Percentiles rank a stretch among this genome's conserved stretches.
Conservation (phyloP, 37 sponge, comb jelly and placozoan species). For the Ephydatia muelleri region DNA sequence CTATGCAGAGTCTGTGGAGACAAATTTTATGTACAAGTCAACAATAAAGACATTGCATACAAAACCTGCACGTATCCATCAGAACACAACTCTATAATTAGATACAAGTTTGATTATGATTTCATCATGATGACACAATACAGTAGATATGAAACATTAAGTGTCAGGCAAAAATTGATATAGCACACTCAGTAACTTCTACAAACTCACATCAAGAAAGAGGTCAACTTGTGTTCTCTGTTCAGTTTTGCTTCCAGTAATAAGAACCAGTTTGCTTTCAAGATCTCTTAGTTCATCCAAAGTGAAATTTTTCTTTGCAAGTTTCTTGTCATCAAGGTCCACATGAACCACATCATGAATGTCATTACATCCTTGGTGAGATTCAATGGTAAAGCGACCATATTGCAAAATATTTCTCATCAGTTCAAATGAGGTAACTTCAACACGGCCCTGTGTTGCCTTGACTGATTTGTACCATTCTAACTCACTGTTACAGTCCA, state of each 20-base stretch:
- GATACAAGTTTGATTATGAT: too few species aligned
- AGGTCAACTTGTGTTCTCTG: constrained; percentile 11
- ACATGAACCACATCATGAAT: not conserved
- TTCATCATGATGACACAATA: too few species aligned
- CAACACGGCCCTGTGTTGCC: constrained; percentile 35
- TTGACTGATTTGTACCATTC: constrained; percentile 53
- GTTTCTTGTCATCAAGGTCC: not conserved
- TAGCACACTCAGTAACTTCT: not conserved
- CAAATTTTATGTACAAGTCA: not conserved
- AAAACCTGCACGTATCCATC: too few species aligned
- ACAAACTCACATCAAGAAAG: constrained; percentile 16
- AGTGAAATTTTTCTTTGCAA: constrained; percentile 20
- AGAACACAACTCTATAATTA: too few species aligned
- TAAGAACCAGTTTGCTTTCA: constrained; percentile 55
- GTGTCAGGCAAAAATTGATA: too few species aligned
- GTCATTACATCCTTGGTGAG: constrained; percentile 7
- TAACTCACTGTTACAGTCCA: constrained; percentile 25
- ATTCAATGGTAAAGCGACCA: constrained; percentile 29
- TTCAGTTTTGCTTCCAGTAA: constrained; percentile 33
- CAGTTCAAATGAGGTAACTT: constrained; percentile 36
- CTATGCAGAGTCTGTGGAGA: constrained; percentile 18
- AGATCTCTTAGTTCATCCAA: constrained; percentile 53
- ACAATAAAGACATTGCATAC: too few species aligned
- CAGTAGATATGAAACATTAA: too few species aligned
- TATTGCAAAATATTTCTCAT: constrained; percentile 29